These are phyloP conservation scores for Enteromius unitaeniatus DNA, from an alignment of 2,797 vertebrate species.

Conservation along the genomic window DNA sequence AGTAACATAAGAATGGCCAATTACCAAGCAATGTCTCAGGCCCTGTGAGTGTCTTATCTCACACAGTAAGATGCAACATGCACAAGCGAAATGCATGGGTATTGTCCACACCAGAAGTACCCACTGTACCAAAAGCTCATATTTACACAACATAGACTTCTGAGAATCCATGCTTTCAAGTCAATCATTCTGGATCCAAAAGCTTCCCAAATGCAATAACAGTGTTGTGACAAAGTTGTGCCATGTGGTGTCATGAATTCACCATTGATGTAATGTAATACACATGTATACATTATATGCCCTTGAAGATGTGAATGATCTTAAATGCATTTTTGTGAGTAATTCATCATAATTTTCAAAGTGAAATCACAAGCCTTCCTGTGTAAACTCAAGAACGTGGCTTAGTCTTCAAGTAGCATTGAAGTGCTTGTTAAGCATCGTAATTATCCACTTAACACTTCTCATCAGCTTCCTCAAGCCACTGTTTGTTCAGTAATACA, in stretches of 20 bases:
- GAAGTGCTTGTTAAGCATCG: slow-evolving; percentile 43
- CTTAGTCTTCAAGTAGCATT: slow-evolving; percentile 36
- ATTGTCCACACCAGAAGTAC: neutral
- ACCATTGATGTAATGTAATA: neutral
- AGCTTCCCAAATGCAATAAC: neutral
- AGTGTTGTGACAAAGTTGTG: neutral
- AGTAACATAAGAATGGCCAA: neutral
- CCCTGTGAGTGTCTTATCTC: neutral
- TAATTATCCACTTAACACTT: slow-evolving; percentile 47
- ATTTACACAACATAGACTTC: neutral
- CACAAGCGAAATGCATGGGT: neutral
- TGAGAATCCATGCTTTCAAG: neutral
- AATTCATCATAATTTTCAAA: slow-evolving; percentile 14
- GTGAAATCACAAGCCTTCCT: slow-evolving; percentile 20
- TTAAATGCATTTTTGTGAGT: neutral
- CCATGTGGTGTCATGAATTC: neutral
- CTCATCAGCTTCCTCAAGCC: slow-evolving; percentile 41
- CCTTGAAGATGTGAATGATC: neutral
- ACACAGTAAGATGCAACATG: neutral
- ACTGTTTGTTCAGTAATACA: slow-evolving; percentile 42
- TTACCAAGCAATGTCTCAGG: neutral
- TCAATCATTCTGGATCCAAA: neutral
- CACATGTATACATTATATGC: neutral
- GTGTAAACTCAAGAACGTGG: slow-evolving; percentile 30
- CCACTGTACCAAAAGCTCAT: neutral